Percentiles rank a stretch among this genome's conserved stretches.
Conservation (phyloP, 2,797 vertebrate genomes). For the Myotis daubentonii region DNA sequence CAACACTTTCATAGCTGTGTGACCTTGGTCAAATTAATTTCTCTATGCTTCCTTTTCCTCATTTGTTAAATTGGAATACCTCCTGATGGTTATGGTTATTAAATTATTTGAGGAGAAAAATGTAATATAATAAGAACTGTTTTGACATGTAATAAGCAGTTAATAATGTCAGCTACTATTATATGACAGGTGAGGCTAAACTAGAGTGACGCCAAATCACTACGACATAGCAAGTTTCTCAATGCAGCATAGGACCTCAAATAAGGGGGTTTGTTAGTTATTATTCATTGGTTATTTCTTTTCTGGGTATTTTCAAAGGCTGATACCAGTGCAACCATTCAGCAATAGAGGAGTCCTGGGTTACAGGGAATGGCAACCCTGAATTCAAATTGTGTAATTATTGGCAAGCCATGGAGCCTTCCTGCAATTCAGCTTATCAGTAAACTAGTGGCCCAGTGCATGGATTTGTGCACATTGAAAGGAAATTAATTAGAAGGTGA, state of each 20-base stretch:
- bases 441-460: background rate
- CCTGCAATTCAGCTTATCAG: background rate
- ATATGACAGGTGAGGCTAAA: background rate
- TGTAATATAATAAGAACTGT: background rate
- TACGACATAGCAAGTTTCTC: background rate
- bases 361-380: background rate
- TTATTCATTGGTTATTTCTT: background rate
- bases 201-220: background rate
- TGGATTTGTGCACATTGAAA: too few relatives aligned
- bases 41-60: background rate
- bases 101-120: background rate
- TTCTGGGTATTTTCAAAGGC: constrained; percentile 40
- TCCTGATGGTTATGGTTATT: background rate
- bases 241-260: background rate
- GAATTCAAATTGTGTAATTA: background rate
- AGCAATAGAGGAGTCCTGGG: background rate
- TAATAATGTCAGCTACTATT: background rate
- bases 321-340: background rate
- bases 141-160: background rate
- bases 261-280: background rate
- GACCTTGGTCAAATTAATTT: background rate
- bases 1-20: background rate
- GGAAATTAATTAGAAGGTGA: too few relatives aligned
- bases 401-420: background rate
- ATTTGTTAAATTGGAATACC: background rate